Base-by-base conservation (phyloP, 1,140 invertebrate genomes). In the Drepana arcuata region DNA sequence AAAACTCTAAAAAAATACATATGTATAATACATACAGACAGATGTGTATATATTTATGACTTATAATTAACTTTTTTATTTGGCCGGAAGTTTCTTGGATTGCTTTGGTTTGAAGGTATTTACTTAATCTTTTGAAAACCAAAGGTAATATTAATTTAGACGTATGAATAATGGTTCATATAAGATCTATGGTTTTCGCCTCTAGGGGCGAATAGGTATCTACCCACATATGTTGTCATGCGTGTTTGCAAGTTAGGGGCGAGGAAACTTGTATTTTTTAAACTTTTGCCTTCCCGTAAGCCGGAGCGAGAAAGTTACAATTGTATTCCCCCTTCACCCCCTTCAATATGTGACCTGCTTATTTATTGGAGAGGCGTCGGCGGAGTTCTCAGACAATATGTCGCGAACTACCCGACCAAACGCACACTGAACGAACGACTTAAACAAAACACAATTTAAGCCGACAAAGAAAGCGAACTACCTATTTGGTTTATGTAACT, bases 311-410 rank as follows among this genome's bases (percentile, higher is more conserved):
- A 79, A 82, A 82, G 71, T 82, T 82, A 79, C 78, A 78, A 82
- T 82, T 82, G 78, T 82, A 66, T 79, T 75, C 72, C 62, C 69
- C 72, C 72, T 69, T 46, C 42, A 43, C 74, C 74, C 66, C 71
- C 60, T 82, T 78, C 78, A 82, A 82, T 82, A 82, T 82, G 78
- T 82, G 74, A 82, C 72, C 72, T 75, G 78, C 61, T 82, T 82
- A 82, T 79, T 79, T 82, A 82, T 82, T 71, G 69, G 72, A 70
- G 69, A 79, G 52, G 71, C 72, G 71, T 67, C 64, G 73, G 61
- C 46, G 61, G 67, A 74, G 73, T 77, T 81, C 67, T 65, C 63
- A 79, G 72, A 78, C 74, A 79, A 81, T 75, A 75, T 78, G 74
- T 79, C 78, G 74, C 63, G 54, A 59, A 47, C 61, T 48, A 60